Conservation (phyloP, 2,797 vertebrate species). For the Simalia tracyae region DNA sequence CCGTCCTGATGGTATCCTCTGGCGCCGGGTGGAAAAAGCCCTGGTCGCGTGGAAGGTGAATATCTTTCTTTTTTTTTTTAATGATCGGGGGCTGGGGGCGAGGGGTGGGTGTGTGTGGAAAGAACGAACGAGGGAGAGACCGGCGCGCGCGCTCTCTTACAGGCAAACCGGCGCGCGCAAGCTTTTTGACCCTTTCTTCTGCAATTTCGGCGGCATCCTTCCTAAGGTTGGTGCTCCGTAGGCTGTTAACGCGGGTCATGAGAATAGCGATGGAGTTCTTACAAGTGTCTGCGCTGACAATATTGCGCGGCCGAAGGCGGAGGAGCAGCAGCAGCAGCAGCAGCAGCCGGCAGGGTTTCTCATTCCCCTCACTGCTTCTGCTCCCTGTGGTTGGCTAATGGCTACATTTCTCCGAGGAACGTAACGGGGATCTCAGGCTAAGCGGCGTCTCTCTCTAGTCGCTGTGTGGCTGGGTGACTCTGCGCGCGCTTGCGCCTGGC, state of each 20-base stretch:
- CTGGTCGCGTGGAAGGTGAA: background rate
- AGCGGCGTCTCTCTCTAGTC: background rate
- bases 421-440: background rate
- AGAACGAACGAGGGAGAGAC: background rate
- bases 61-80: background rate
- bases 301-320: background rate
- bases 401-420: background rate
- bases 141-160: background rate
- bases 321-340: background rate
- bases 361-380: background rate
- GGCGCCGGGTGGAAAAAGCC: background rate
- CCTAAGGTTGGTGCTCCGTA: slow-evolving; percentile 18
- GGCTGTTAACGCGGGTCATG: background rate
- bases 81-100: background rate
- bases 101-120: slow-evolving; percentile 20
- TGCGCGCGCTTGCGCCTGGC: background rate
- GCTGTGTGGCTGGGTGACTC: background rate
- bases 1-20: background rate
- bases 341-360: background rate
- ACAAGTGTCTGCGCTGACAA: background rate
- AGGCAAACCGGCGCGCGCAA: background rate
- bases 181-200: background rate
- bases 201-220: slow-evolving; percentile 43
- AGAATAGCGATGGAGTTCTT: background rate
- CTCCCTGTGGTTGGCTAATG: background rate